phyloP scores from a whole-genome alignment of 2,888 invertebrate species.

The Capitulum mitella region DNA sequence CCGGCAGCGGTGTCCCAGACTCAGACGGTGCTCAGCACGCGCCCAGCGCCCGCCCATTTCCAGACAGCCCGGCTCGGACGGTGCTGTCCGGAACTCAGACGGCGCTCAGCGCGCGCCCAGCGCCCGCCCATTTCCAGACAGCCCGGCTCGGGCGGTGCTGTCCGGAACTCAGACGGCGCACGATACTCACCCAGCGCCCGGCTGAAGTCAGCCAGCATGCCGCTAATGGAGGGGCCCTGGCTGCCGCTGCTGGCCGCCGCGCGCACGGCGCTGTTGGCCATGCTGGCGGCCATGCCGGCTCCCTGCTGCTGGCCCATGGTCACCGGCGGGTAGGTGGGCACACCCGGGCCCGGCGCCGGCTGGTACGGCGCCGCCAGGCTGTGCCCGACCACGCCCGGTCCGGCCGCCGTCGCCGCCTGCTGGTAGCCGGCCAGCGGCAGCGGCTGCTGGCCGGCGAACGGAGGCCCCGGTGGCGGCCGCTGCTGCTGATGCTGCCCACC shows the following conservation, averaged over 20 bases:
- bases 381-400: neutral
- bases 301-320: neutral
- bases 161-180: neutral
- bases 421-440: neutral
- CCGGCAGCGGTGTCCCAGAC: too few species aligned
- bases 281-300: neutral
- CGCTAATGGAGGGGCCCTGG: conserved; percentile 41
- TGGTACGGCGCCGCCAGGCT: neutral
- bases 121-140: conserved; percentile 39
- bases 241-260: neutral
- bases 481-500: neutral
- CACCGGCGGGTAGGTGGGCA: conserved; percentile 2
- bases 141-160: too few species aligned
- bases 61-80: too few species aligned
- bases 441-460: neutral
- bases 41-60: too few species aligned
- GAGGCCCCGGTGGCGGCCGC: neutral
- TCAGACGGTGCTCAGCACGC: too few species aligned
- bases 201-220: conserved; percentile 48
- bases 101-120: conserved; percentile 35
- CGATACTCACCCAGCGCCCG: conserved; percentile 45
- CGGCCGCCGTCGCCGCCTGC: neutral
- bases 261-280: neutral
- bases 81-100: too few species aligned
- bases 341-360: too few species aligned